Evolutionary conservation across 30 jellyfish, hydroid and myxozoan species (phyloP).

Genomic region (Aurelia sp.): DNA sequence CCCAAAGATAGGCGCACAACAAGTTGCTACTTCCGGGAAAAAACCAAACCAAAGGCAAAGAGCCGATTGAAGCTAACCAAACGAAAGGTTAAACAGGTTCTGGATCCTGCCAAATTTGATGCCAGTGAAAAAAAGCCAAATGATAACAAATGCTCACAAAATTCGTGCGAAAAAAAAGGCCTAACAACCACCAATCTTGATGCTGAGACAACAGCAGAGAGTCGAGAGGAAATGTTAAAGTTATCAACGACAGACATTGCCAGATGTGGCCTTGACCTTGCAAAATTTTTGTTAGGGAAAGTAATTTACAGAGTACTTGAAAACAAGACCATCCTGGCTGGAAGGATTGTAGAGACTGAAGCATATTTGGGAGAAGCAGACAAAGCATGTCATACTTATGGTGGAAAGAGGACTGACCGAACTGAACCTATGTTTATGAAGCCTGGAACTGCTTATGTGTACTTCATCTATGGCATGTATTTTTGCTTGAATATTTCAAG

Average conservation of each 20-base stretch:
- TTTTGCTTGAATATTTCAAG: constrained; percentile 89
- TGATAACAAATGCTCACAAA: no score
- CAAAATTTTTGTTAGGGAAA: constrained; percentile 80
- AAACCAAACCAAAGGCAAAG: no score
- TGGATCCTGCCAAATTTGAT: no score
- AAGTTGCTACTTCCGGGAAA: no score
- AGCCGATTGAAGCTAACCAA: no score
- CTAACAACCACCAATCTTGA: no score
- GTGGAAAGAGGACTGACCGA: constrained; percentile 89
- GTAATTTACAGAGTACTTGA: constrained; percentile 32
- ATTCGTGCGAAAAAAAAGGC: no score
- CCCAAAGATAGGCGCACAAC: no score
- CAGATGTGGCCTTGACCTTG: constrained; percentile 56
- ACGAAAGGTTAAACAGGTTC: no score
- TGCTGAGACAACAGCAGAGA: no score
- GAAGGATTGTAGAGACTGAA: constrained; percentile 90
- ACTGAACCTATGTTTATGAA: constrained; percentile 89
- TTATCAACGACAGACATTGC: constrained; percentile 32
- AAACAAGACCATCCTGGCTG: constrained; percentile 32
- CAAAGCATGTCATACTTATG: constrained; percentile 89
- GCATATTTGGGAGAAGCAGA: constrained; percentile 89
- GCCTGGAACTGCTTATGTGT: constrained; percentile 90
- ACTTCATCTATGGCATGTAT: constrained; percentile 92
- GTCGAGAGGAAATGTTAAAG: background rate
- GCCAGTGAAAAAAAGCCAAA: no score